Evolutionary conservation across 2,888 invertebrate genomes (phyloP), one percentile per base, ranked within the genome.

Genomic region (Cheilosia urbana): DNA sequence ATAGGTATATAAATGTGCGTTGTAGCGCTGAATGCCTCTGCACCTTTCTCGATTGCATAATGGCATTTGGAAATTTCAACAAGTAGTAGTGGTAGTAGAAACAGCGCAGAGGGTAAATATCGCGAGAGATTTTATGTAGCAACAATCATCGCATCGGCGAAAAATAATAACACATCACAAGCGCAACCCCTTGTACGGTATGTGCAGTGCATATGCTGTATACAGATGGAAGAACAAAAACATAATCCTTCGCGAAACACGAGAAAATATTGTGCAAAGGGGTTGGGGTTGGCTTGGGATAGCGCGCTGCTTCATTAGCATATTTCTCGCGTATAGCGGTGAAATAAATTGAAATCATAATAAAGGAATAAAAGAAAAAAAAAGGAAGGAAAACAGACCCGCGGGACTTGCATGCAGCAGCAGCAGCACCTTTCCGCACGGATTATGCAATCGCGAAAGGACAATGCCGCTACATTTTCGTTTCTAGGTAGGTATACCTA

Each of bases 21-120:
- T 27, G 5, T 27, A 5, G 24, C 24, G 27, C 7, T 15, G 62
- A 53, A 34, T 58, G 75, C 6, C 15, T 27, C 17, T 51, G 80
- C 84, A 81, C 84, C 80, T 76, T 81, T 76, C 60, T 76, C 75
- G 65, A 80, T 84, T 84, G 75, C 84, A 84, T 76, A 80, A 84
- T 84, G 63, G 75, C 66, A 71, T 84, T 69, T 76, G 15, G 24
- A 34, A 76, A 71, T 81, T 81, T 81, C 84, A 85, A 76, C 84
- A 85, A 85, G 84, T 85, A 71, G 65, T 17, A 53, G 19, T 11
- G 24, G 11, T 3, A 15, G 34, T 17, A 42, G 58, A 47, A 51
- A 63, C 24, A 55, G 34, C 3, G 19, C 55, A 27, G 30, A 84
- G 73, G 68, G 80, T 63, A 45, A 57, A 30, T 13, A 37, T 37